phyloP scores from a whole-genome alignment of 2,797 vertebrate genomes.

The Borostomias antarcticus region DNA sequence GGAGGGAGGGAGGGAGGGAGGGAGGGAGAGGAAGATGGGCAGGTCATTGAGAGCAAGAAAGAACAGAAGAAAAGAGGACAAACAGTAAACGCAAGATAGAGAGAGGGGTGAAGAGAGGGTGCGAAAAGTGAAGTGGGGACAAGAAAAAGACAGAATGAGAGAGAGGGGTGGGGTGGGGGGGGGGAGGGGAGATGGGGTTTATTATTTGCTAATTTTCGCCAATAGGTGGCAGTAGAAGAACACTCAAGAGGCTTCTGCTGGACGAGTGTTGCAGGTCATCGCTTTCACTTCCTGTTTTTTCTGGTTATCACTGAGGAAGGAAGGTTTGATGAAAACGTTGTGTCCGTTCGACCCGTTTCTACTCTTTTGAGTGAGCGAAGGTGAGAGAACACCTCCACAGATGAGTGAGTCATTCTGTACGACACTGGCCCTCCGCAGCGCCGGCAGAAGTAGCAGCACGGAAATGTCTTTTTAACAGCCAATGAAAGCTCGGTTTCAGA shows the following conservation, averaged over 20 bases:
- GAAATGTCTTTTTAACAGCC: conserved; percentile 52
- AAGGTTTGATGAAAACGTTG: neutral
- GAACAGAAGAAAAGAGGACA: too few relatives aligned
- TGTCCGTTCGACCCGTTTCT: too few relatives aligned
- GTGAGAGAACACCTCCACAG: neutral
- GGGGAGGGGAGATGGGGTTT: too few relatives aligned
- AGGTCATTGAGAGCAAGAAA: neutral
- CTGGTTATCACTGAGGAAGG: neutral
- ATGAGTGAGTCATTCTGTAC: neutral
- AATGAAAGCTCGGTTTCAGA: conserved; percentile 38
- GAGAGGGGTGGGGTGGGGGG: neutral
- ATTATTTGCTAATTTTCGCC: neutral
- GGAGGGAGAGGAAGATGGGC: neutral
- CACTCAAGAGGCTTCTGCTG: neutral
- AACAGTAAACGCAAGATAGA: too few relatives aligned
- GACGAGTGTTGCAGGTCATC: too few relatives aligned
- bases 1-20: conserved; percentile 44
- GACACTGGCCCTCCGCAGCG: neutral
- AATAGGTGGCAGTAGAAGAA: neutral
- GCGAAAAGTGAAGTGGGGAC: neutral
- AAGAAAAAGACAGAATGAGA: neutral
- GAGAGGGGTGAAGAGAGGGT: neutral
- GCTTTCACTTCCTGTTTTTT: neutral
- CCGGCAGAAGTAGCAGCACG: conserved; percentile 34
- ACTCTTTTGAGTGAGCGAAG: neutral